Conservation (phyloP, 2,888 invertebrate genomes). For the Scaptomyza tumidula region DNA sequence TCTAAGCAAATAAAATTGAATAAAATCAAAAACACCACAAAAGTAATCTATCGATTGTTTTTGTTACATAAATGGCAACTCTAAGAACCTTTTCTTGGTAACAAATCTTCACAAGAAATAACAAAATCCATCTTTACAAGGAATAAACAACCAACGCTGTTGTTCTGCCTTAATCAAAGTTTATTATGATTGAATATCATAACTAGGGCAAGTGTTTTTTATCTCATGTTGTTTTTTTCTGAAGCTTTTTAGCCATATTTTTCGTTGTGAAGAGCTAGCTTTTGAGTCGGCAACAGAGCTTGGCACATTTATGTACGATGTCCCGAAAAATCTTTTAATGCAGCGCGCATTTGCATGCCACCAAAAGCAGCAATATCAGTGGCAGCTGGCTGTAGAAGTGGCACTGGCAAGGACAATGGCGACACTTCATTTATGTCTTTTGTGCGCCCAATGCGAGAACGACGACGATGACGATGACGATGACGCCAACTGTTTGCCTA, state of each 20-base stretch:
- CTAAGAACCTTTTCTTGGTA: too few species aligned
- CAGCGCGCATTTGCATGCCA: constrained; percentile 63
- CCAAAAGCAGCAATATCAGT: constrained; percentile 15
- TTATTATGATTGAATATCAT: constrained; percentile 2
- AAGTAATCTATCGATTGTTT: too few species aligned
- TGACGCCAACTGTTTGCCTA: constrained; percentile 65
- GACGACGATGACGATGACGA: neutral
- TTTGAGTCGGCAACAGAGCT: constrained; percentile 29
- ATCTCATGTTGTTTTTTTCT: neutral
- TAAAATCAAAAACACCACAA: too few species aligned
- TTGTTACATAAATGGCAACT: too few species aligned
- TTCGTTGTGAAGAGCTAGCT: neutral
- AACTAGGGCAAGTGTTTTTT: neutral
- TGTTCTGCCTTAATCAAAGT: neutral
- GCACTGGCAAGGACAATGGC: constrained; percentile 57
- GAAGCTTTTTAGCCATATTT: neutral
- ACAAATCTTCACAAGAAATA: too few species aligned
- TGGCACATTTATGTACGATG: constrained; percentile 34
- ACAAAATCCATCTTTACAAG: too few species aligned
- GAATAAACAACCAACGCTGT: too few species aligned
- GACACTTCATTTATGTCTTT: constrained; percentile 69
- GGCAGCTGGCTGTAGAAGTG: constrained; percentile 9
- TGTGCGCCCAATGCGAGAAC: constrained; percentile 30
- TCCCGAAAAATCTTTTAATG: constrained; percentile 71
- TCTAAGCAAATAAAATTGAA: too few species aligned